Conservation (phyloP, 92 coral and sea anemone genomes). For the Montipora capitata region DNA sequence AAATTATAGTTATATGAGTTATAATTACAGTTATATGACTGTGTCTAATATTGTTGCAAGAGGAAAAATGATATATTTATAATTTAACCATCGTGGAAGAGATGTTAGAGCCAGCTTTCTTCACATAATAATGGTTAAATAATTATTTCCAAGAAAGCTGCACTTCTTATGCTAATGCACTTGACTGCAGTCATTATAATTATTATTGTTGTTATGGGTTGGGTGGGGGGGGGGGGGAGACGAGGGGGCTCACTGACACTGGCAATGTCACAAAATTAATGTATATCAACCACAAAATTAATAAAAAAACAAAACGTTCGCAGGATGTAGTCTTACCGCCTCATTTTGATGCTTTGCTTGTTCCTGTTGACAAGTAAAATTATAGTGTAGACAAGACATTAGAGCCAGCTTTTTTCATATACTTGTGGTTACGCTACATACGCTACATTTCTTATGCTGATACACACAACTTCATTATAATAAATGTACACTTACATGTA, state of each 20-base stretch:
- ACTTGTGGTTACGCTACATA: background rate
- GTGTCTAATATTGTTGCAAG: too few relatives aligned
- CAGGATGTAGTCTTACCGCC: constrained; percentile 1
- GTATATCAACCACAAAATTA: background rate
- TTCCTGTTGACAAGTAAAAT: background rate
- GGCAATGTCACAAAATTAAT: background rate
- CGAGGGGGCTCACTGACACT: too few relatives aligned
- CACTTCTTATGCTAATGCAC: too few relatives aligned
- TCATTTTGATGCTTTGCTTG: background rate
- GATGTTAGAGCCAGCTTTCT: too few relatives aligned
- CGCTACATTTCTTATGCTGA: background rate
- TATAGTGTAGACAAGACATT: background rate
- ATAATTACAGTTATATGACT: too few relatives aligned
- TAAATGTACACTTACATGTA: background rate
- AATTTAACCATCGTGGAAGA: too few relatives aligned
- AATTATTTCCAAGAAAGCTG: too few relatives aligned
- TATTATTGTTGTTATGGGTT: background rate
- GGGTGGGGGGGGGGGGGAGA: too few relatives aligned
- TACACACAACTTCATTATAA: background rate
- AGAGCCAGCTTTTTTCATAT: background rate
- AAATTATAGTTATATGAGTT: too few relatives aligned
- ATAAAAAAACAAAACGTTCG: background rate
- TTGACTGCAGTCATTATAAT: too few relatives aligned
- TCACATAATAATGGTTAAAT: too few relatives aligned
- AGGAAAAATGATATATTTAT: too few relatives aligned